Base-by-base conservation (phyloP, 1,140 invertebrate species). In the Drosophila repleta region DNA sequence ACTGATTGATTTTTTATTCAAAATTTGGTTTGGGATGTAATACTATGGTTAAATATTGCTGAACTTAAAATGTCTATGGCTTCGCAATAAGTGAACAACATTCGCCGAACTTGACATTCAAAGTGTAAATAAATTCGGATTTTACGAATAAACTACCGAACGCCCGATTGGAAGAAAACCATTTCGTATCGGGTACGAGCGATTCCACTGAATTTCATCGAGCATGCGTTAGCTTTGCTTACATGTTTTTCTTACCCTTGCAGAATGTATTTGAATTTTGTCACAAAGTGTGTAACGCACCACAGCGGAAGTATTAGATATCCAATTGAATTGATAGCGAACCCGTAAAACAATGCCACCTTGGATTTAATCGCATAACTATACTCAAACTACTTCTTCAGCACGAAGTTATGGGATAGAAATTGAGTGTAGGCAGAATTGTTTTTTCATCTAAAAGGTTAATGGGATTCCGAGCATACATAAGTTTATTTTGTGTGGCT, bases 191-290 rank as follows among this genome's bases (percentile, higher is more conserved):
- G 46, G 20, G 10, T 46, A 3, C 21, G 32, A 29, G 7, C 37
- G 45, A 10, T 76, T 81, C 70, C 74, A 74, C 45, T 69, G 51
- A 49, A 55, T 35, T 64, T 51, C 53, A 77, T 20, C 66, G 79
- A 41, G 79, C 79, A 82, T 82, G 79, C 79, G 79, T 74, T 57
- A 48, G 68, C 39, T 51, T 45, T 20, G 4, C 18, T n/a, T 5
- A 39, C 39, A 26, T 56, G 29, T 52, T 32, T 32, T 48, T 43
- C 35, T 32, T 32, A 18, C 45, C 20, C 45, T 21, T 46, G 5
- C 20, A 11, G 17, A 46, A 13, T 21, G 11, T 21, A 21, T 21
- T 11, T 15, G 3, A 6, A 46, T 46, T 20, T 46, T 21, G 10
- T 20, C 10, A 13, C 10, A 5, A 46, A 46, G 18, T n/a, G 18